Conservation (phyloP, 2,797 vertebrate species). For the Calcarius lapponicus region DNA sequence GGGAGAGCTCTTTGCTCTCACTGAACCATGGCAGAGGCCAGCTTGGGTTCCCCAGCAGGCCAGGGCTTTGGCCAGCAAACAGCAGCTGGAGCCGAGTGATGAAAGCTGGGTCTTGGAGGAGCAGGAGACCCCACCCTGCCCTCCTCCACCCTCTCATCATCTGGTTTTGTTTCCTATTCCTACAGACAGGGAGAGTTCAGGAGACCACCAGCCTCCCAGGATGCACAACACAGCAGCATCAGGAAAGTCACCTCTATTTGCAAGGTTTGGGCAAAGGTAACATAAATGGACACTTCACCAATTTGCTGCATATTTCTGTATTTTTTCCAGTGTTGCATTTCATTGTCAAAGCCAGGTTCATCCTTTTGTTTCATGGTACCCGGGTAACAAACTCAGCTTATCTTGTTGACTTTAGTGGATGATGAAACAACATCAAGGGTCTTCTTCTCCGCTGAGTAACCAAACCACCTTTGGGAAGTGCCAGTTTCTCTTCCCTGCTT, state of each 20-base stretch:
- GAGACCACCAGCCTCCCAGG: background rate
- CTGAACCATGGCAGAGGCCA: background rate
- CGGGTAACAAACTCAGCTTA: background rate
- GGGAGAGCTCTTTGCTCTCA: background rate
- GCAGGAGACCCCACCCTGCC: background rate
- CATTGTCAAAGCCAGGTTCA: background rate
- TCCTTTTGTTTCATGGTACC: background rate
- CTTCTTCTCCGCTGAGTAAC: background rate
- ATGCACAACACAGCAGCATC: background rate
- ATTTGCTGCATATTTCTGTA: background rate
- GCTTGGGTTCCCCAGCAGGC: background rate
- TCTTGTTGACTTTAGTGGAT: background rate
- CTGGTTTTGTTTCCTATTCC: background rate
- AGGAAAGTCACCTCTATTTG: background rate
- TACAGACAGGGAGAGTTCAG: background rate
- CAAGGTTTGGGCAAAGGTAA: background rate
- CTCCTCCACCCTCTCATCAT: background rate
- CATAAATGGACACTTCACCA: background rate
- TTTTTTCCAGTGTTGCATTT: background rate
- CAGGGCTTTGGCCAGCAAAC: background rate
- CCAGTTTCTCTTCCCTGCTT: background rate
- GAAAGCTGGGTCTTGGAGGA: background rate
- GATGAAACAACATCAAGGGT: fast-evolving
- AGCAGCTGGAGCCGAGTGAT: fast-evolving
- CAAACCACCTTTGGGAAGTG: background rate